Conservation (phyloP, 2,113 vertebrate species). For the Lanius collurio region DNA sequence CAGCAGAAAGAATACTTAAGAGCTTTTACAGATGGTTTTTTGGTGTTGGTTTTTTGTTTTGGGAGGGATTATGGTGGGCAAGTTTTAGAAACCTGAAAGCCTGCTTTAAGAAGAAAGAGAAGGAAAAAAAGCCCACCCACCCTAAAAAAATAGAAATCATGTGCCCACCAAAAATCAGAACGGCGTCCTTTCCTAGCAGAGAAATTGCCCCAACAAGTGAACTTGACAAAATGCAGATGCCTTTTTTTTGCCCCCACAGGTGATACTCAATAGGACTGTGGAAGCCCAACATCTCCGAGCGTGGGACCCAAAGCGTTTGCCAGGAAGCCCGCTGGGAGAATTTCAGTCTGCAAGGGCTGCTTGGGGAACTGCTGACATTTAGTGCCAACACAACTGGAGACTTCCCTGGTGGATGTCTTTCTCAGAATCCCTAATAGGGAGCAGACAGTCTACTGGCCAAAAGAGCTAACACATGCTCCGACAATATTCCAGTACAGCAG, state of each 20-base stretch:
- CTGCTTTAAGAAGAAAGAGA: background rate
- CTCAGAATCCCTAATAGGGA: background rate
- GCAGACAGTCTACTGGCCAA: accelerated
- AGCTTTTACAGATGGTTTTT: background rate
- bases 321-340: background rate
- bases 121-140: background rate
- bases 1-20: background rate
- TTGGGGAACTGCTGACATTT: background rate
- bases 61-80: background rate
- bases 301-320: accelerated
- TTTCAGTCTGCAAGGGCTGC: background rate
- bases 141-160: background rate
- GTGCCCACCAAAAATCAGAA: background rate
- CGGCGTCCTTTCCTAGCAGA: background rate
- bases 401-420: background rate
- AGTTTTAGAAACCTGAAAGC: background rate
- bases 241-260: background rate
- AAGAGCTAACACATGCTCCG: background rate
- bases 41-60: background rate
- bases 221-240: background rate
- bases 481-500: background rate
- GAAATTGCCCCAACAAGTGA: background rate
- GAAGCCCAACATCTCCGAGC: background rate
- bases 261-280: background rate
- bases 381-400: background rate